Evolutionary conservation across 2,113 vertebrate genomes (phyloP).

Genomic region (Clarias batrachus): DNA sequence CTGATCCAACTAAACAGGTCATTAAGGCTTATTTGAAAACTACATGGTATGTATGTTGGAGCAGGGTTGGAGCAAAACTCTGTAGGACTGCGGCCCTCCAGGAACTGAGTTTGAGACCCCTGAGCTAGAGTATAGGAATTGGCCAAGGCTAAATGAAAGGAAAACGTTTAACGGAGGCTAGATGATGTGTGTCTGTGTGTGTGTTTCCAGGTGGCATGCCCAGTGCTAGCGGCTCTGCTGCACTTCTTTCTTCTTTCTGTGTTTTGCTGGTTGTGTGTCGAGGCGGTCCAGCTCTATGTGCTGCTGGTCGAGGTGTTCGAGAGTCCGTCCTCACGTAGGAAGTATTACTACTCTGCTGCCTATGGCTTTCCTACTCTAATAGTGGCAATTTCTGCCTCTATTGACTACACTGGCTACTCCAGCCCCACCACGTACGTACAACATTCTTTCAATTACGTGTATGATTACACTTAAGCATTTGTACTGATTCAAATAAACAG

Average conservation of each 20-base stretch:
- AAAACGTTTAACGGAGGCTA: not conserved
- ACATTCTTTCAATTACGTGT: not conserved
- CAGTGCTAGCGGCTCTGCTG: constrained; percentile 84
- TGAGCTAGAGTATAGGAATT: not conserved
- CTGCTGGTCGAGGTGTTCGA: constrained; percentile 89
- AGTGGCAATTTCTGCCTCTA: constrained; percentile 86
- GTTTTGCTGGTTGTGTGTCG: constrained; percentile 92
- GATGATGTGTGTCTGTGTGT: constrained; percentile 12
- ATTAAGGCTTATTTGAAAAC: too few species aligned
- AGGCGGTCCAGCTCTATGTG: constrained; percentile 87
- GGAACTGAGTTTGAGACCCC: too few species aligned
- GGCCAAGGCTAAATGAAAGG: not conserved
- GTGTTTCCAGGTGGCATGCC: constrained; percentile 79
- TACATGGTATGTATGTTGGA: too few species aligned
- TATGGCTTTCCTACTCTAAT: constrained; percentile 88
- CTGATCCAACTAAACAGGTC: too few species aligned
- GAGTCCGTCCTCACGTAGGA: constrained; percentile 83
- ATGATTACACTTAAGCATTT: not conserved
- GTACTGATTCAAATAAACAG: not conserved
- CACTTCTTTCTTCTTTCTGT: constrained; percentile 90
- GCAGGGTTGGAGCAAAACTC: too few species aligned
- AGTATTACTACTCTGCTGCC: constrained; percentile 88
- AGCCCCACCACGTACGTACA: constrained; percentile 79
- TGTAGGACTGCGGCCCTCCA: too few species aligned
- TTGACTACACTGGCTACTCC: constrained; percentile 91